Conservation (phyloP, 2,888 invertebrate genomes). For the Ormyrus labotus region DNA sequence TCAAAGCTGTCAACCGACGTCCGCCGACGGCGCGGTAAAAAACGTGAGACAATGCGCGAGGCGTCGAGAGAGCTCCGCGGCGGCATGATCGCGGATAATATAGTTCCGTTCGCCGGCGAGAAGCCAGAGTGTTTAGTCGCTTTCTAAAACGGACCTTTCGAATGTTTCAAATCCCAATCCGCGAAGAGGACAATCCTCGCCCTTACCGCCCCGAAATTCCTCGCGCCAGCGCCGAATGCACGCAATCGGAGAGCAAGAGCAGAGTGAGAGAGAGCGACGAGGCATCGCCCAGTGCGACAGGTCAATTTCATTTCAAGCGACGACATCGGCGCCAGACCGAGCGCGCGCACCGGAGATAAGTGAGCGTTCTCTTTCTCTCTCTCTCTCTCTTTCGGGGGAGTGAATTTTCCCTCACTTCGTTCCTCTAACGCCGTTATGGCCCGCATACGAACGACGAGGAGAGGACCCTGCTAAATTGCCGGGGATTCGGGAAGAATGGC, state of each 20-base stretch:
- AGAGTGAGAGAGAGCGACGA: no score
- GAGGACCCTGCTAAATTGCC: not conserved
- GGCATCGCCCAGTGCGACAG: no score
- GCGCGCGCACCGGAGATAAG: conserved; percentile 24
- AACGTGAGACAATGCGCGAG: conserved; percentile 50
- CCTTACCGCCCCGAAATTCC: no score
- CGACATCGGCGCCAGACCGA: not conserved
- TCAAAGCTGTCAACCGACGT: conserved; percentile 42
- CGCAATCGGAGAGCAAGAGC: no score
- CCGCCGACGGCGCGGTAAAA: conserved; percentile 10
- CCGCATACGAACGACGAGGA: not conserved
- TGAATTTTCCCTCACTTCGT: conserved; percentile 40
- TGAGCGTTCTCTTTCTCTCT: not conserved
- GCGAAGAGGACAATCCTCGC: no score
- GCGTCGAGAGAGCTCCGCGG: not conserved
- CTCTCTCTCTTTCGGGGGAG: not conserved
- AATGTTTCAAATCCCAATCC: no score
- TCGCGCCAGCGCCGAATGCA: no score
- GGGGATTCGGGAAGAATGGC: conserved; percentile 9
- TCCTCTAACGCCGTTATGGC: conserved; percentile 29
- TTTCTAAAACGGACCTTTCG: no score
- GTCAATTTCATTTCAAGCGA: not conserved
- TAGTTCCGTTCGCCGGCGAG: not conserved
- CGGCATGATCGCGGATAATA: conserved; percentile 2
- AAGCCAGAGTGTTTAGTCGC: no score